A percentile compares a stretch with the other conserved stretches of the same genome.
These are phyloP conservation scores for Euura saliciscinereae DNA, from an alignment of 1,140 invertebrate genomes.

Conservation along the genomic window DNA sequence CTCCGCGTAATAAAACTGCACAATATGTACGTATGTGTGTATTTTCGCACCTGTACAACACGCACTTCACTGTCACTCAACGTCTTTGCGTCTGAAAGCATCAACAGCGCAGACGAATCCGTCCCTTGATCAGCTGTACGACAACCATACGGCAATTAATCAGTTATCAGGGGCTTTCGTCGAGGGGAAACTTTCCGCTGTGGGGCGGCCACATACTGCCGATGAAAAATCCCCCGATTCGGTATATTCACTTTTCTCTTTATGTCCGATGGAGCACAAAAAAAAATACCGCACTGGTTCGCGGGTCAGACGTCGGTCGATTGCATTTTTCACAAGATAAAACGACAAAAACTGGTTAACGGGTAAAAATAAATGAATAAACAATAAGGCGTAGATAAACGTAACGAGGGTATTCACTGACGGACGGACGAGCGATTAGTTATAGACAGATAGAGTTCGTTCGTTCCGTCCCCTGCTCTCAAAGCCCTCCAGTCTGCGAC, in stretches of 20 bases:
- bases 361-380: neutral
- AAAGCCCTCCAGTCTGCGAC: conserved; percentile 61
- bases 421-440: conserved; percentile 34
- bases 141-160: neutral
- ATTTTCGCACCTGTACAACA: too few species aligned
- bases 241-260: too few species aligned
- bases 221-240: neutral
- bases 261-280: too few species aligned
- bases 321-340: neutral
- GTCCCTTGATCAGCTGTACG: too few species aligned
- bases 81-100: too few species aligned
- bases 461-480: conserved; percentile 58
- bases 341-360: neutral
- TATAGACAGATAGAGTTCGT: conserved; percentile 35
- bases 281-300: too few species aligned
- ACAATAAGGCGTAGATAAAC: neutral
- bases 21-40: too few species aligned
- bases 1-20: too few species aligned
- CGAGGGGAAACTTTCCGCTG: conserved; percentile 14
- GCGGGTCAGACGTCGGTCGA: too few species aligned
- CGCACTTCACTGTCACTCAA: too few species aligned
- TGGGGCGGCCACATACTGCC: neutral
- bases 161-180: conserved; percentile 18
- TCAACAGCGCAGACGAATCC: too few species aligned
- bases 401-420: conserved; percentile 9